Percentiles rank a stretch among this genome's conserved stretches.
These are phyloP conservation scores for Spodoptera littoralis DNA, from an alignment of 2,888 invertebrate genomes.

Conservation along the genomic window DNA sequence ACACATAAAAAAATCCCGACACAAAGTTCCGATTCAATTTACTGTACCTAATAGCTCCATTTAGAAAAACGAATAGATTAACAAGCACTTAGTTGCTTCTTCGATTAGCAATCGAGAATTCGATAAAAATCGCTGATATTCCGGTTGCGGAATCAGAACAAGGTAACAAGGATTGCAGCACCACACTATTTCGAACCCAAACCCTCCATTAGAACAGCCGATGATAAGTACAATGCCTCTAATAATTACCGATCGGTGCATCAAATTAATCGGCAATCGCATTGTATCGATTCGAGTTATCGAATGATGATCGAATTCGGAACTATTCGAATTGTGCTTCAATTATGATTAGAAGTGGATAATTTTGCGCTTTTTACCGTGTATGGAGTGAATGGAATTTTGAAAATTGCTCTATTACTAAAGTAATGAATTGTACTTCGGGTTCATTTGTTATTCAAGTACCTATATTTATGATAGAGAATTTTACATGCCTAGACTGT, in stretches of 20 bases:
- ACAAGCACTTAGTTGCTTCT: conserved; percentile 24
- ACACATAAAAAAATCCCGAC: no score
- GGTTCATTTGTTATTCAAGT: no score
- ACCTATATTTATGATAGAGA: no score
- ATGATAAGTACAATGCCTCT: conserved; percentile 74
- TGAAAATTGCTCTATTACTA: no score
- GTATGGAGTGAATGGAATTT: conserved; percentile 5
- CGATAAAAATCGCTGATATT: conserved; percentile 70
- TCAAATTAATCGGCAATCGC: conserved; percentile 56
- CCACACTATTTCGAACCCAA: conserved; percentile 57
- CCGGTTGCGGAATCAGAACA: conserved; percentile 71
- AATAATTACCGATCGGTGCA: conserved; percentile 68
- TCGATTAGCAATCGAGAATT: conserved; percentile 60
- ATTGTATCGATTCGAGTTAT: conserved; percentile 39
- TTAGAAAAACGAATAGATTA: conserved; percentile 15
- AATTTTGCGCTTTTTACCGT: not conserved
- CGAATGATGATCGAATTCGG: conserved; percentile 25
- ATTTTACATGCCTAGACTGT: no score
- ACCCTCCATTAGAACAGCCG: conserved; percentile 71
- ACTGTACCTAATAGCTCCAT: not conserved
- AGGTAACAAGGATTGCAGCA: conserved; percentile 66
- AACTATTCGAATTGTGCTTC: conserved; percentile 7
- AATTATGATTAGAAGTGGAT: not conserved
- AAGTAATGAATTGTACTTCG: no score
- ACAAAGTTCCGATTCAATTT: not conserved